Base-by-base conservation (phyloP, 2,888 invertebrate genomes). In the Leptothorax acervorum region DNA sequence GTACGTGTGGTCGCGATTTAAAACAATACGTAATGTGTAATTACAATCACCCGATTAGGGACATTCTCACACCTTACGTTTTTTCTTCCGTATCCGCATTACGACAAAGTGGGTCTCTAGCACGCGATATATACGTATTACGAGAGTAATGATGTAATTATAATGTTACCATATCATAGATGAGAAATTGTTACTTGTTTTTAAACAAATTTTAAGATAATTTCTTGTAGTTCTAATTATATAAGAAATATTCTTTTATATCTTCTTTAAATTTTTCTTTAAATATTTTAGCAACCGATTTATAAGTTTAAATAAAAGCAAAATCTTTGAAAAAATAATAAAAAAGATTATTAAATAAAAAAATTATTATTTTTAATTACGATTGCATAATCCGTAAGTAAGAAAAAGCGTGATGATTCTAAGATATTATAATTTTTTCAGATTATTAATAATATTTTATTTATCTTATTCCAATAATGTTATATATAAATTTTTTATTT, bases 31-130 rank as follows among this genome's bases (percentile, higher is more conserved):
- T 48, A 71, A 11, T 3, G n/a, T 45, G 82, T 31, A 39, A 82
- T 82, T 74, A 75, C 45, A 65, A 42, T 23, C 31, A 12, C 31
- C 51, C n/a, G 55, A 82, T 82, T 82, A 74, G n/a, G n/a, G 11
- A 15, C 74, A 18, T 75, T 82, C 82, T 74, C 82, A 82, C 53
- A 42, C 15, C 18, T 71, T 39, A 73, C 31, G 39, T 23, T 35
- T 51, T 53, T 82, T 65, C 63, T 31, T 66, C 42, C 42, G 53
- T 15, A 63, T 39, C n/a, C 42, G 39, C 28, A 42, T 82, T 42
- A 18, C 18, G 12, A 78, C 39, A 66, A 82, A 82, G 82, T 75
- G 6, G 75, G 53, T 75, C 31, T 82, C 63, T 51, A 18, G 51
- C 18, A 65, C 23, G n/a, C 42, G 12, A 31, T 55, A n/a, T 45